Evolutionary conservation across 2,888 invertebrate species (phyloP), one percentile per base, ranked within the genome.

Genomic region (Drosophila kanekoi): DNA sequence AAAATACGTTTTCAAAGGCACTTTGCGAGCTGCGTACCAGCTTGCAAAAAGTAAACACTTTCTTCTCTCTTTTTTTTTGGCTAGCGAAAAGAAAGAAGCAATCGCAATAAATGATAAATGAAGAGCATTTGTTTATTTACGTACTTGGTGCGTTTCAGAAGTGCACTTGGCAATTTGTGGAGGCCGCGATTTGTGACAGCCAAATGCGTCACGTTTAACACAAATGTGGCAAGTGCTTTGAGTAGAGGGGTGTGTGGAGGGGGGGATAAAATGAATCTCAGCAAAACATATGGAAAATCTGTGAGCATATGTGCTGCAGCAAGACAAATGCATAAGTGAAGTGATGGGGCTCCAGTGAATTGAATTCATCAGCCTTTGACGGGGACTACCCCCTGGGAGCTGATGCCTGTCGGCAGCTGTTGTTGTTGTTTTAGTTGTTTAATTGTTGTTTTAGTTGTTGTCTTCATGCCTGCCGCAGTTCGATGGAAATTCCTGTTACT

Each of bases 211-310:
- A 47, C 37, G 45, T 61, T 47, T 45, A 41, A 16, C 48, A 49
- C 60, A 23, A 23, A 23, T 23, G 23, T 23, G 23, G 23, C 23
- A 23, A 23, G 23, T 23, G 5, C 23, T 23, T 5, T 23, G 5
- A 20, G 20, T 20, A 5, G 4, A 1, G 4, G 20, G 5, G 23
- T 23, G 23, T 57, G 28, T 38, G 57, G 28, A n/a, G 43, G 47
- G 40, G 45, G 16, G 37, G 13, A 13, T 35, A 16, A 16, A 65
- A 71, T 32, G 52, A 65, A 16, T 43, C 62, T 77, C 53, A 35
- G 53, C 62, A 62, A 52, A 69, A 69, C 87, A 87, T 79, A 87
- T 83, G 79, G 87, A 64, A 81, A 79, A 69, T 71, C 72, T 81
- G 78, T 59, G 49, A 65, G 65, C 80, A 85, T 80, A 72, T 82